phyloP scores from a whole-genome alignment of 2,797 vertebrate genomes.

The Labroides dimidiatus region DNA sequence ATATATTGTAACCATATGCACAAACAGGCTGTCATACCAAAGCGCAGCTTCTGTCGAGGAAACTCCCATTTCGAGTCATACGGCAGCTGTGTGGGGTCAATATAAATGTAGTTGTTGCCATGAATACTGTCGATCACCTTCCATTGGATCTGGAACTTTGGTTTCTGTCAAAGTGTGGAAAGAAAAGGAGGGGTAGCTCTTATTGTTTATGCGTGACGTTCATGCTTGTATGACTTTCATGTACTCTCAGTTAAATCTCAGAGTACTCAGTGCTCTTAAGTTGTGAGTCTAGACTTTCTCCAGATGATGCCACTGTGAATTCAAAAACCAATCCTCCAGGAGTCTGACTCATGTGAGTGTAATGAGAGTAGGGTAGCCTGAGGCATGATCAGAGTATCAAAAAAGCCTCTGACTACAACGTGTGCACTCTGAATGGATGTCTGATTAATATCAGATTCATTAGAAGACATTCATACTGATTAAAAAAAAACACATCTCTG shows the following conservation, averaged over 20 bases:
- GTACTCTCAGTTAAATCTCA: conserved; percentile 20
- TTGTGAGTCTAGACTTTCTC: conserved; percentile 53
- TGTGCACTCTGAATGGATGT: conserved; percentile 44
- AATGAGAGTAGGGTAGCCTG: conserved; percentile 38
- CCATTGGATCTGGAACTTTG: conserved; percentile 99
- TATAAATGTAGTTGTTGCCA: conserved; percentile 98
- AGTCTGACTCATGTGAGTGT: conserved; percentile 69
- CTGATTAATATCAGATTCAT: conserved; percentile 64
- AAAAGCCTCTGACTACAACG: conserved; percentile 44
- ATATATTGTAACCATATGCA: not conserved
- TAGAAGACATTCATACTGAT: conserved; percentile 59
- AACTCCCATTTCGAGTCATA: conserved; percentile 99
- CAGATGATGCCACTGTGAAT: conserved; percentile 48
- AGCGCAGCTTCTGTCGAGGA: conserved; percentile 94
- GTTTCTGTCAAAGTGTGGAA: conserved; percentile 86
- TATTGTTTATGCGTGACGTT: conserved; percentile 7
- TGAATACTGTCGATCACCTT: conserved; percentile 99
- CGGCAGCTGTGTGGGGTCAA: conserved; percentile 96
- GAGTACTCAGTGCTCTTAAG: conserved; percentile 36
- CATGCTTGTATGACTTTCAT: not conserved
- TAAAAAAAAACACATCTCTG: conserved; percentile 35
- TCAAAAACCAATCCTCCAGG: conserved; percentile 39
- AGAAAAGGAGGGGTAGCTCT: not conserved
- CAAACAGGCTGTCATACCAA: conserved; percentile 84
- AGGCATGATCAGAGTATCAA: conserved; percentile 46